Evolutionary conservation across 2,797 vertebrate genomes (phyloP).

Genomic region (Pelobates cultripes): DNA sequence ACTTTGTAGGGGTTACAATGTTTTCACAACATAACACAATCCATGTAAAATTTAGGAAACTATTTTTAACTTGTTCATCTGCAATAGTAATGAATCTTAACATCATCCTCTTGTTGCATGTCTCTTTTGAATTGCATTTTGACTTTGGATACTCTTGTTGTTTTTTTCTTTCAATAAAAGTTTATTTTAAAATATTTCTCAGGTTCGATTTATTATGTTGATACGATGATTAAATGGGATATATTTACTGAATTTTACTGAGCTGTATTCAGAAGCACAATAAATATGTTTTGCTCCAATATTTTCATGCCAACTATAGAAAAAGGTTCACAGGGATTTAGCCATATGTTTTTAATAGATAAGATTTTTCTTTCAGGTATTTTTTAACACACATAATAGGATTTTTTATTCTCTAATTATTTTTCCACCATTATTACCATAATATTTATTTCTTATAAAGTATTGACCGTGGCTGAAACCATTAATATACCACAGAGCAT

Average conservation of each 20-base stretch:
- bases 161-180: not conserved
- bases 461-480: not conserved
- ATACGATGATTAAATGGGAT: not conserved
- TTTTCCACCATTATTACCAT: constrained; percentile 6
- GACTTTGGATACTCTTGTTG: too few relatives aligned
- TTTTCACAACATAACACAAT: too few relatives aligned
- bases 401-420: constrained; percentile 21
- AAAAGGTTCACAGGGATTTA: not conserved
- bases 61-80: too few relatives aligned
- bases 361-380: not conserved
- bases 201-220: not conserved
- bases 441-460: not conserved
- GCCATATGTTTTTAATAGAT: constrained; percentile 26
- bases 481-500: not conserved
- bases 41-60: too few relatives aligned
- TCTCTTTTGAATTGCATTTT: too few relatives aligned
- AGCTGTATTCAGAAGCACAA: not conserved
- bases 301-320: not conserved
- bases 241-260: not conserved
- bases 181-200: not conserved
- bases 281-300: not conserved
- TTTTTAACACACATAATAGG: constrained; percentile 9
- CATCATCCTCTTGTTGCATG: too few relatives aligned
- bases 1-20: too few relatives aligned
- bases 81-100: too few relatives aligned